Conservation (phyloP, 2,888 invertebrate species). For the Portevinia maculata region DNA sequence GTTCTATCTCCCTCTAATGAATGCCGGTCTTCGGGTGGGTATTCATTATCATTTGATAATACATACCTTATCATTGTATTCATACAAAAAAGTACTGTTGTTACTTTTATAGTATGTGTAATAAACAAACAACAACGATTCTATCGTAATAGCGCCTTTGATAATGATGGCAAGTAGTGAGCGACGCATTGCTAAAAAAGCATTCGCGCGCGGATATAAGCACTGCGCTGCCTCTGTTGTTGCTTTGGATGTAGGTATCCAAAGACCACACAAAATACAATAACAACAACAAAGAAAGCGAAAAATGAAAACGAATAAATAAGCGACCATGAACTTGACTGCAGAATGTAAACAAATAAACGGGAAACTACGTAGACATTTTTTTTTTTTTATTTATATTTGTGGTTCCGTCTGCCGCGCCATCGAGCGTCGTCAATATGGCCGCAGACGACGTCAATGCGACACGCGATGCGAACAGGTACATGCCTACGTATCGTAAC, state of each 20-base stretch:
- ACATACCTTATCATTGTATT: conserved; percentile 7
- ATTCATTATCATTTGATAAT: neutral
- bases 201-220: conserved; percentile 12
- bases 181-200: conserved; percentile 13
- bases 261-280: conserved; percentile 45
- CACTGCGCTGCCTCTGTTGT: neutral
- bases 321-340: conserved; percentile 76
- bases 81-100: neutral
- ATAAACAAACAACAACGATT: neutral
- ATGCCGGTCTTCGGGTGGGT: neutral
- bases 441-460: conserved; percentile 13
- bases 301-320: conserved; percentile 73
- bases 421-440: neutral
- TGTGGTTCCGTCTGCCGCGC: conserved; percentile 49
- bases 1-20: neutral
- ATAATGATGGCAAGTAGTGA: conserved; percentile 38
- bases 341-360: conserved; percentile 75
- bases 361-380: conserved; percentile 74
- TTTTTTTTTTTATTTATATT: no score
- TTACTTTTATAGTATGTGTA: neutral
- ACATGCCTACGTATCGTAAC: conserved; percentile 58
- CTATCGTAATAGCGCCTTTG: conserved; percentile 2
- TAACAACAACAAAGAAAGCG: conserved; percentile 50
- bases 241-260: neutral
- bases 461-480: conserved; percentile 39